A percentile compares a stretch with the other conserved stretches of the same genome.
These are phyloP conservation scores for Epinephelus moara DNA, from an alignment of 2,113 vertebrate species.

Conservation along the genomic window DNA sequence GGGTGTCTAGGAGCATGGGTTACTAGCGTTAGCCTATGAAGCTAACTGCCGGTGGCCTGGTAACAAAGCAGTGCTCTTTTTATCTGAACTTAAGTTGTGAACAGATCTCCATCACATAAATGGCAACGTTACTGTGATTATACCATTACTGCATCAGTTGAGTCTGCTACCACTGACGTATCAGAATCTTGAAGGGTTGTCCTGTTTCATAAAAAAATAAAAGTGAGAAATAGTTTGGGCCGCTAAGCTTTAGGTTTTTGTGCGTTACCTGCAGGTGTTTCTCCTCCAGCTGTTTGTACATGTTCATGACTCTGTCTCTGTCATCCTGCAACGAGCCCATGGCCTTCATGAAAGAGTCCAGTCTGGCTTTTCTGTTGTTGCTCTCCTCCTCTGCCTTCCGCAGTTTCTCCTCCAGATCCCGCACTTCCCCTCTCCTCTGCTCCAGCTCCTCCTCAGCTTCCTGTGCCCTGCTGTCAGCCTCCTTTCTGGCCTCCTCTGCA, in stretches of 20 bases:
- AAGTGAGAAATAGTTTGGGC: too few species aligned
- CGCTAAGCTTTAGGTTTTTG: neutral
- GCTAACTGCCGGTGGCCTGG: too few species aligned
- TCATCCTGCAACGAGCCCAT: slow-evolving; percentile 97
- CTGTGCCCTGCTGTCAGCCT: slow-evolving; percentile 84
- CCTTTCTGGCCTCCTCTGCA: slow-evolving; percentile 87
- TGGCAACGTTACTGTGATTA: too few species aligned
- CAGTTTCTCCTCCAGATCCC: slow-evolving; percentile 83
- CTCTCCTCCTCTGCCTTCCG: slow-evolving; percentile 86
- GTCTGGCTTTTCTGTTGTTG: slow-evolving; percentile 85
- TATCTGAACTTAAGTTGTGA: too few species aligned
- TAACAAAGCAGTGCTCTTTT: too few species aligned
- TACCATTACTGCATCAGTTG: too few species aligned
- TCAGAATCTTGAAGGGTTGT: too few species aligned
- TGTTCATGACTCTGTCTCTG: slow-evolving; percentile 88
- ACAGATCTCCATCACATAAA: too few species aligned
- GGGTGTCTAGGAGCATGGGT: too few species aligned
- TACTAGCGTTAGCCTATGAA: too few species aligned
- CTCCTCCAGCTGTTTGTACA: slow-evolving; percentile 93
- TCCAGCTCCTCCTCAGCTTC: slow-evolving; percentile 87
- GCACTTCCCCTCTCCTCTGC: slow-evolving; percentile 80
- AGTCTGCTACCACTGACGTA: too few species aligned
- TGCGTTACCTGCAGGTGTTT: slow-evolving; percentile 86
- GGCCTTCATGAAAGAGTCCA: slow-evolving; percentile 93
- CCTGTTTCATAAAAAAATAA: too few species aligned